A percentile compares a stretch with the other conserved stretches of the same genome.
These are phyloP conservation scores for Cassiopea xamachana DNA, from an alignment of 30 jellyfish, hydroid and myxozoan genomes.

Conservation along the genomic window DNA sequence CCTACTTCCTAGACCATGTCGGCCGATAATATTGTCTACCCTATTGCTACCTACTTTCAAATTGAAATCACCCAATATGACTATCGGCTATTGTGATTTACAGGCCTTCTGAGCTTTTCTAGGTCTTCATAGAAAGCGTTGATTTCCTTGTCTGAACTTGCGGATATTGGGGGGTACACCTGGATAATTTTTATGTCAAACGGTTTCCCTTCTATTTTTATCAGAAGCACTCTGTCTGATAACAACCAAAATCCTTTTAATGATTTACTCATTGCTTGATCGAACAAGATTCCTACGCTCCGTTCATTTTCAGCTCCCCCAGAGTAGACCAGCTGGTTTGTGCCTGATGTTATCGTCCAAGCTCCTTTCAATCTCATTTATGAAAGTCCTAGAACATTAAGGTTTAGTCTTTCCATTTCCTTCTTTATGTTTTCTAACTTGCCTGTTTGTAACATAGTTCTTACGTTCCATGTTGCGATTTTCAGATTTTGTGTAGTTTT, in stretches of 20 bases:
- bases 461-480: conserved; percentile 20
- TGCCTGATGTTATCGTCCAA: neutral
- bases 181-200: neutral
- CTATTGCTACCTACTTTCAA: conserved; percentile 7
- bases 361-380: conserved; percentile 6
- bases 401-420: neutral
- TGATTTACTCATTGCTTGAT: neutral
- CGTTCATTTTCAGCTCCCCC: neutral
- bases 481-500: neutral
- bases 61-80: conserved; percentile 26
- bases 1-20: conserved; percentile 14
- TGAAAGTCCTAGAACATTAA: neutral
- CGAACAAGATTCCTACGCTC: neutral
- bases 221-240: conserved; percentile 22
- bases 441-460: conserved; percentile 15
- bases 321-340: neutral
- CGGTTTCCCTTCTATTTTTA: conserved; percentile 16
- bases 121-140: conserved; percentile 8
- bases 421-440: neutral
- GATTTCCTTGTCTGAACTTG: conserved; percentile 5
- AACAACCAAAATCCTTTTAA: conserved; percentile 1
- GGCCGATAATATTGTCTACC: neutral
- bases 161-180: conserved; percentile 44
- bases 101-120: neutral
- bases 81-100: conserved; percentile 13